phyloP scores from a whole-genome alignment of 2,113 vertebrate genomes.

The Melanerpes formicivorus region DNA sequence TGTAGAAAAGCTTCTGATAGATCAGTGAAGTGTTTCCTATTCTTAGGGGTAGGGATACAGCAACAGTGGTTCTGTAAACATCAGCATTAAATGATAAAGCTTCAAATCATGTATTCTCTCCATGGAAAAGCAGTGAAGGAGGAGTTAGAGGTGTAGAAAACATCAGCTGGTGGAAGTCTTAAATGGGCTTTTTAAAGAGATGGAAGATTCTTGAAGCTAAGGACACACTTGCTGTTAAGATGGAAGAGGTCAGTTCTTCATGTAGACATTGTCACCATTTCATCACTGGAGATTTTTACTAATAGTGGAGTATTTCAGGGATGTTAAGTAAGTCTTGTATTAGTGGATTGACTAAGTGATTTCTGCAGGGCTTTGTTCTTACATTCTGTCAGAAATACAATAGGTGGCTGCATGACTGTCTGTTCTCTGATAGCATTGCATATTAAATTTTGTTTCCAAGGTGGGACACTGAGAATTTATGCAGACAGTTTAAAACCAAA shows the following conservation, averaged over 20 bases:
- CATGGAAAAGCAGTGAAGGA: background rate
- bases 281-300: background rate
- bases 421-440: background rate
- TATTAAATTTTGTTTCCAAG: conserved; percentile 71
- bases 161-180: background rate
- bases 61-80: background rate
- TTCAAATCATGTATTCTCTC: background rate
- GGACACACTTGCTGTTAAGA: background rate
- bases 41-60: background rate
- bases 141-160: background rate
- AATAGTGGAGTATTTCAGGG: background rate
- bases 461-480: conserved; percentile 94
- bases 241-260: background rate
- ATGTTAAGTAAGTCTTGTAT: background rate
- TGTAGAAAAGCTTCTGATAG: background rate
- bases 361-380: background rate
- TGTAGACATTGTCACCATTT: background rate
- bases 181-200: background rate
- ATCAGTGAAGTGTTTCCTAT: background rate
- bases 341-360: background rate
- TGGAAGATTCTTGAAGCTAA: background rate
- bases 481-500: conserved; percentile 97
- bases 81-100: background rate
- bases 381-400: background rate
- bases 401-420: background rate